Evolutionary conservation across 2,888 invertebrate species (phyloP).

Genomic region (Harmothoe impar): DNA sequence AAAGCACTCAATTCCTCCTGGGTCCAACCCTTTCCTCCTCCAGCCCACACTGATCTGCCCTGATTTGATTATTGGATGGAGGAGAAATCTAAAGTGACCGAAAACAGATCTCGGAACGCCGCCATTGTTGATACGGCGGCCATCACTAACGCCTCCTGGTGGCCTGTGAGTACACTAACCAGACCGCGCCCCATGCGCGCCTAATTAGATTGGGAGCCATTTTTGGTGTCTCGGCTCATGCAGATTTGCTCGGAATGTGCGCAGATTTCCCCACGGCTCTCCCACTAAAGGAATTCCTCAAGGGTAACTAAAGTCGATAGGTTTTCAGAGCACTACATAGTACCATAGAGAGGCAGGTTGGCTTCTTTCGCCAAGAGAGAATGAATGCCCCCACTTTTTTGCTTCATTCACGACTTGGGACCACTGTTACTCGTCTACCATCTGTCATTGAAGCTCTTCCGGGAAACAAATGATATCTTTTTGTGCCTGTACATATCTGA

Average conservation of each 20-base stretch:
- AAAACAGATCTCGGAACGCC: neutral
- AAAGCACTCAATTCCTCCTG: neutral
- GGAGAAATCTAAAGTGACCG: conserved; percentile 36
- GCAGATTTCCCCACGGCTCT: neutral
- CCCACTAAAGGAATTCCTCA: neutral
- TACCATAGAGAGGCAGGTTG: too few species aligned
- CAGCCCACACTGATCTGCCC: neutral
- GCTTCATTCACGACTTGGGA: too few species aligned
- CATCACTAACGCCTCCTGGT: neutral
- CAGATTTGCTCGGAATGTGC: neutral
- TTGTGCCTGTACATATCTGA: too few species aligned
- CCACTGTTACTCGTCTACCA: too few species aligned
- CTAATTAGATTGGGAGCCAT: neutral
- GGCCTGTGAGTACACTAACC: neutral
- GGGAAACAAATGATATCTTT: too few species aligned
- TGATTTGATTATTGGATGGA: neutral
- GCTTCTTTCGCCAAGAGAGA: too few species aligned
- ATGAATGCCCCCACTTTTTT: too few species aligned
- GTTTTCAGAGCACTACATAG: neutral
- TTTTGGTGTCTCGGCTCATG: conserved; percentile 13
- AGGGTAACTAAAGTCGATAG: neutral
- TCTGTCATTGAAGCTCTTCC: too few species aligned
- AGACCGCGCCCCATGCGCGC: neutral
- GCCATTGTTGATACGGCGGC: conserved; percentile 13
- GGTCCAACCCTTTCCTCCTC: neutral